Evolutionary conservation across 2,113 vertebrate genomes (phyloP).

Genomic region (Bagarius yarrelli): DNA sequence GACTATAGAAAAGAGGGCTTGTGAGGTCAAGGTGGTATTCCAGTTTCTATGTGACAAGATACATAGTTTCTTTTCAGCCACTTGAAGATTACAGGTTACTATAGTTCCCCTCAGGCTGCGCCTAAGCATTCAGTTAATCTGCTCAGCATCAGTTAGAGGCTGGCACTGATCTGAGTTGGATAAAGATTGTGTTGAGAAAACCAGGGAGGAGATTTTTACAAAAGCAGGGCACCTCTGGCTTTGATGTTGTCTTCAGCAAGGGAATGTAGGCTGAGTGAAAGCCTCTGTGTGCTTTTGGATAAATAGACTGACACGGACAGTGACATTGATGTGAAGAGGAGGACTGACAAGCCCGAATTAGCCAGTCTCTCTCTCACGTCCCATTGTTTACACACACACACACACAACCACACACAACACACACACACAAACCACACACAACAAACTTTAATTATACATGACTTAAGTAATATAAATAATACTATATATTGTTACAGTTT

Average conservation of each 20-base stretch:
- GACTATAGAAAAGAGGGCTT: conserved; percentile 68
- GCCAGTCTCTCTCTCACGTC: conserved; percentile 13
- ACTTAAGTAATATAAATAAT: too few species aligned
- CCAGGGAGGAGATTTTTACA: conserved; percentile 75
- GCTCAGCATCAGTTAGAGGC: conserved; percentile 87
- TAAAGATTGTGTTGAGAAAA: conserved; percentile 83
- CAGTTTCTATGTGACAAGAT: conserved; percentile 83
- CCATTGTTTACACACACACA: not conserved
- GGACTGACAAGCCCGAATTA: conserved; percentile 39
- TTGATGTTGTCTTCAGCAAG: conserved; percentile 80
- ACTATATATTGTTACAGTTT: too few species aligned
- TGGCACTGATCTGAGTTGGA: conserved; percentile 76
- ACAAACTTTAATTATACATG: too few species aligned
- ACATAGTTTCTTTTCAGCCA: conserved; percentile 85
- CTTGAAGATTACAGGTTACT: conserved; percentile 79
- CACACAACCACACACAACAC: too few species aligned
- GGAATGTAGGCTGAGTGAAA: conserved; percentile 67
- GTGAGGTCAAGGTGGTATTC: conserved; percentile 57
- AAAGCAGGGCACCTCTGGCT: conserved; percentile 76
- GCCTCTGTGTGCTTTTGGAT: conserved; percentile 56
- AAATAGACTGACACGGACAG: conserved; percentile 51
- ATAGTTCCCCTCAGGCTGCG: conserved; percentile 75
- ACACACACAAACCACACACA: not conserved
- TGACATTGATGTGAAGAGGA: conserved; percentile 68
- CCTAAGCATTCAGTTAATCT: conserved; percentile 81